Percentiles rank a stretch among this genome's conserved stretches.
These are phyloP conservation scores for Drosophila incognita DNA, from an alignment of 2,888 invertebrate species.

Conservation along the genomic window DNA sequence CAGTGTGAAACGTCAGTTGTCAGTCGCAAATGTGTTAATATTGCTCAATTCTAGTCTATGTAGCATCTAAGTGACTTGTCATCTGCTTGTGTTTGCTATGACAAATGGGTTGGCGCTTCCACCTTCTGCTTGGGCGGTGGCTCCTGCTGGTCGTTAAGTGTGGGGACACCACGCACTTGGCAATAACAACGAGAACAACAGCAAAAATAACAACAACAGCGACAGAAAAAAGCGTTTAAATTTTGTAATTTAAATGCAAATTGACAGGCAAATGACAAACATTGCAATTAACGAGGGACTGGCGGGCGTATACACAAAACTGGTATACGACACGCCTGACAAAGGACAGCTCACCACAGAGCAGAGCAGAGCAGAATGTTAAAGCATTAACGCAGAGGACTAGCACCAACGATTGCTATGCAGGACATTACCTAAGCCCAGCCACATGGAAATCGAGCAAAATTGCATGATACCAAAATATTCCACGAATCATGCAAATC, in stretches of 20 bases:
- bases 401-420: constrained; percentile 9
- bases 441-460: constrained; percentile 24
- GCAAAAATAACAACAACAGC: constrained; percentile 5
- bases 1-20: neutral
- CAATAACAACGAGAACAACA: constrained; percentile 21
- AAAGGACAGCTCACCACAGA: constrained; percentile 5
- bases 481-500: constrained; percentile 21
- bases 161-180: constrained; percentile 21
- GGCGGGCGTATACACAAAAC: constrained; percentile 70
- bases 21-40: neutral
- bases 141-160: constrained; percentile 40
- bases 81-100: constrained; percentile 41
- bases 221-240: constrained; percentile 62
- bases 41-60: constrained; percentile 16
- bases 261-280: constrained; percentile 78
- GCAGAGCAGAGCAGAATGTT: neutral
- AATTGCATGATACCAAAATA: neutral
- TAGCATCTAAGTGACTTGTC: constrained; percentile 22
- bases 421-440: constrained; percentile 48
- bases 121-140: constrained; percentile 8
- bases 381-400: constrained; percentile 17
- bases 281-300: constrained; percentile 79
- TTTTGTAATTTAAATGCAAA: constrained; percentile 83
- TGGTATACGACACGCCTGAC: constrained; percentile 6
- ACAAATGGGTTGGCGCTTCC: constrained; percentile 42